phyloP scores from a whole-genome alignment of 2,797 vertebrate species.

The Acipenser oxyrinchus region DNA sequence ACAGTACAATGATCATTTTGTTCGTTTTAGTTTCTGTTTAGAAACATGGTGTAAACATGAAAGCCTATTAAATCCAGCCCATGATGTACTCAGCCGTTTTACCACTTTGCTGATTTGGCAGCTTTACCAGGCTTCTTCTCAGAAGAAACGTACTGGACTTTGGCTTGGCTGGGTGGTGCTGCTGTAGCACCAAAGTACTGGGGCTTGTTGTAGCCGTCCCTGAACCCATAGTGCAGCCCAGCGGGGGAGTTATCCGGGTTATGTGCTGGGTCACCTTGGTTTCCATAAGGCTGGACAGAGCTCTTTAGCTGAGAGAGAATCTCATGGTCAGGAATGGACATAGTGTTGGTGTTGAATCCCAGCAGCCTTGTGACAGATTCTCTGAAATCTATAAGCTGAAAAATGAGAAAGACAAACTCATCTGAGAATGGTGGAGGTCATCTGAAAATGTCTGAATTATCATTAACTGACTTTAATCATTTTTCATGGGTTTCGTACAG shows the following conservation, averaged over 20 bases:
- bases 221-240: constrained; percentile 21
- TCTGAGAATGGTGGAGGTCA: background rate
- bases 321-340: constrained; percentile 27
- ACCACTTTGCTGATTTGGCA: background rate
- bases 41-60: too few relatives aligned
- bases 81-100: background rate
- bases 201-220: background rate
- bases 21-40: too few relatives aligned
- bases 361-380: constrained; percentile 32
- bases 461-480: too few relatives aligned
- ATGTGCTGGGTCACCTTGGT: constrained; percentile 12
- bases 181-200: background rate
- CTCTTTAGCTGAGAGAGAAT: constrained; percentile 29
- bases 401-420: constrained; percentile 11
- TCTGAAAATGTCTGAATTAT: too few relatives aligned
- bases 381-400: constrained; percentile 35
- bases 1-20: too few relatives aligned
- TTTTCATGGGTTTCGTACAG: too few relatives aligned
- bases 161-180: background rate
- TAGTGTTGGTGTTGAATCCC: constrained; percentile 32
- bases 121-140: background rate
- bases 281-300: constrained; percentile 27
- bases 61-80: too few relatives aligned
- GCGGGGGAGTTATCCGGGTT: constrained; percentile 12
- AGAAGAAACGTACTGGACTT: background rate